Conservation (phyloP, 2,113 vertebrate species). For the Apodemus speciosus region DNA sequence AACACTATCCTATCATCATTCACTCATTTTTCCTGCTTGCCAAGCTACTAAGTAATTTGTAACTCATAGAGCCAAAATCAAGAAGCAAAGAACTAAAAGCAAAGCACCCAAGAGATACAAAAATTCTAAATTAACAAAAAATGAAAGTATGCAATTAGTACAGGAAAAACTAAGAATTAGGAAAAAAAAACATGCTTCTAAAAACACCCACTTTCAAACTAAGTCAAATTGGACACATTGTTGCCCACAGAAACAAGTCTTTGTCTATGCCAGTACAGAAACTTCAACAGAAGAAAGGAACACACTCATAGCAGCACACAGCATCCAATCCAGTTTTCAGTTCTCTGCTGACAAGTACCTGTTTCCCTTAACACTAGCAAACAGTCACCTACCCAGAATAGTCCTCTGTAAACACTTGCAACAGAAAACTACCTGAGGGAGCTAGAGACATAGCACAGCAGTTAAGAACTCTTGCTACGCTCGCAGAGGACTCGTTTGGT, state of each 20-base stretch:
- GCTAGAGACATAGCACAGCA: background rate
- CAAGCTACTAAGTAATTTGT: background rate
- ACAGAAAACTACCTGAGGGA: background rate
- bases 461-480: background rate
- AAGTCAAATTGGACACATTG: background rate
- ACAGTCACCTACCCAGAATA: background rate
- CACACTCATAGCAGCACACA: rapidly evolving
- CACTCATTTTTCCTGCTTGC: background rate
- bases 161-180: background rate
- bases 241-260: background rate
- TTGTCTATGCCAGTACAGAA: background rate
- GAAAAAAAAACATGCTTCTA: background rate
- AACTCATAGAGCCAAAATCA: background rate
- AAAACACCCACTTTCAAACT: background rate
- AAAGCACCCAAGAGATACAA: rapidly evolving
- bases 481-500: background rate
- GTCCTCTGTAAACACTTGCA: background rate
- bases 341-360: background rate
- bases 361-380: background rate
- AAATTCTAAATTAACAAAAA: background rate
- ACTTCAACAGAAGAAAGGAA: background rate
- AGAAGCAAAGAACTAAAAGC: background rate
- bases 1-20: background rate
- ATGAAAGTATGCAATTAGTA: background rate
- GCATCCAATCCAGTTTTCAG: rapidly evolving